These are phyloP conservation scores for Cossypha caffra DNA, from an alignment of 2,797 vertebrate genomes.

Conservation along the genomic window DNA sequence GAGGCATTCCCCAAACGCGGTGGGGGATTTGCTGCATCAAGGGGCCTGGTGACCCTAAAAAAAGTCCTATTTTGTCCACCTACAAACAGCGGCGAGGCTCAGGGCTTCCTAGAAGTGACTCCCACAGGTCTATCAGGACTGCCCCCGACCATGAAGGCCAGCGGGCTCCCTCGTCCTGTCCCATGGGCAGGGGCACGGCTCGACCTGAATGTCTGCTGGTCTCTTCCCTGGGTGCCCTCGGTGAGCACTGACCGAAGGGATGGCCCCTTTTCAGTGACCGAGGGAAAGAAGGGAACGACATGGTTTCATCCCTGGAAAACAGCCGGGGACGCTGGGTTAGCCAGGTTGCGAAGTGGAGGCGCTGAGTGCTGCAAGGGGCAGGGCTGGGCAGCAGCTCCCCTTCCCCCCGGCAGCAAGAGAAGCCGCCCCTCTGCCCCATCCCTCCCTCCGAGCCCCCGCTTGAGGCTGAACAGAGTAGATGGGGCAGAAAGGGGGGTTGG, in stretches of 20 bases:
- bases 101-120: not conserved
- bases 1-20: rapidly evolving
- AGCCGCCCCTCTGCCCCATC: not conserved
- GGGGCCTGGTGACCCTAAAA: rapidly evolving
- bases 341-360: not conserved
- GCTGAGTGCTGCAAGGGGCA: not conserved
- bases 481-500: slow-evolving; percentile 39
- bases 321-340: not conserved
- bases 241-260: not conserved
- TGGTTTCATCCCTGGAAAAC: not conserved
- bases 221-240: not conserved
- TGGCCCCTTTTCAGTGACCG: not conserved
- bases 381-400: not conserved
- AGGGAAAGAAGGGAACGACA: not conserved
- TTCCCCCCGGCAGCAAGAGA: not conserved
- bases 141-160: not conserved
- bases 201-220: not conserved
- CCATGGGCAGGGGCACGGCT: too few species aligned
- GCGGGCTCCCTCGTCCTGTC: not conserved
- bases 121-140: not conserved
- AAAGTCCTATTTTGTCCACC: rapidly evolving
- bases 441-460: not conserved
- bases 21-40: rapidly evolving
- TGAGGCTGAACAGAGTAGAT: slow-evolving; percentile 56
- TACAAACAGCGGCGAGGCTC: not conserved